A percentile compares a stretch with the other conserved stretches of the same genome.
Evolutionary conservation across 2,888 invertebrate species (phyloP).

Genomic region (Sthenelais limicola): DNA sequence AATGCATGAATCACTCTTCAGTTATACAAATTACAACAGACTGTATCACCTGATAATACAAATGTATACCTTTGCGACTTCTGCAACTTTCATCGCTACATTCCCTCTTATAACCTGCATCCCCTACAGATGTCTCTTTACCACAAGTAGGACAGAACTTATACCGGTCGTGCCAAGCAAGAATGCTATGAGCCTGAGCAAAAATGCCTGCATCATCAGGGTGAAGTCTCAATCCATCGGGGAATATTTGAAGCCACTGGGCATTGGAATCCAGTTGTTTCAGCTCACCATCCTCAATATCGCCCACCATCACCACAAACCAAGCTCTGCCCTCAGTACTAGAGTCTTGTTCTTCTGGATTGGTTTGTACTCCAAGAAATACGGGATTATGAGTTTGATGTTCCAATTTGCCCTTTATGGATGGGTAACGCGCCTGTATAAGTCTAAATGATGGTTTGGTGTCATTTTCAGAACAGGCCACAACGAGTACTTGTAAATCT

Average conservation of each 20-base stretch:
- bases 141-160: slow-evolving; percentile 73
- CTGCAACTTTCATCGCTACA: slow-evolving; percentile 64
- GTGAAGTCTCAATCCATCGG: slow-evolving; percentile 59
- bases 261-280: slow-evolving; percentile 38
- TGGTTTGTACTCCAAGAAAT: no score
- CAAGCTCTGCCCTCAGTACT: slow-evolving; percentile 56
- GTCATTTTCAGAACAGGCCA: not conserved
- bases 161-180: slow-evolving; percentile 73
- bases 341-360: no score
- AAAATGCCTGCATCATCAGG: slow-evolving; percentile 65
- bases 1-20: no score
- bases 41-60: no score
- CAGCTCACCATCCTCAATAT: slow-evolving; percentile 39
- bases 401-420: no score
- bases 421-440: slow-evolving; percentile 51
- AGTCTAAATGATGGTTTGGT: not conserved
- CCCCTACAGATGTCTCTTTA: slow-evolving; percentile 59
- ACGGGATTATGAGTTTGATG: no score
- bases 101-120: slow-evolving; percentile 68
- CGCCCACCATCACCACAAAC: slow-evolving; percentile 65
- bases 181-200: slow-evolving; percentile 70
- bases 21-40: no score
- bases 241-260: slow-evolving; percentile 41
- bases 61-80: slow-evolving; percentile 68
- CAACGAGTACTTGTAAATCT: slow-evolving; percentile 58